A percentile compares a stretch with the other conserved stretches of the same genome.
These are phyloP conservation scores for Oncorhynchus gorbuscha DNA, from an alignment of 2,113 vertebrate species.

Conservation along the genomic window DNA sequence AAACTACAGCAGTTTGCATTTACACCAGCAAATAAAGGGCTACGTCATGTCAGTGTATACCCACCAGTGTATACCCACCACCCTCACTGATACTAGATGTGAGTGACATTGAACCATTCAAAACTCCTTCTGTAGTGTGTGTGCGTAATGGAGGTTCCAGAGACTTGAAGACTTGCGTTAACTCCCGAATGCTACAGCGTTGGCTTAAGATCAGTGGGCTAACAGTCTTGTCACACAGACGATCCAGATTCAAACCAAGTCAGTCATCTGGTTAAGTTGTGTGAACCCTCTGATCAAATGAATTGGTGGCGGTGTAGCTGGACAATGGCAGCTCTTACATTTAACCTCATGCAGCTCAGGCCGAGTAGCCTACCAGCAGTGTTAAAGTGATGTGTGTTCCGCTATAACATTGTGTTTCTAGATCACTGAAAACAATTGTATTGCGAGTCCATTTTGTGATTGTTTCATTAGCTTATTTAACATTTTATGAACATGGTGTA, in stretches of 20 bases:
- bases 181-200: too few species aligned
- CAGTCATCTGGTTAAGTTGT: too few species aligned
- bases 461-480: slow-evolving; percentile 5
- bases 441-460: background rate
- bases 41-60: slow-evolving; percentile 28
- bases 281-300: too few species aligned
- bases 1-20: slow-evolving; percentile 30
- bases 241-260: too few species aligned
- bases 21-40: slow-evolving; percentile 67
- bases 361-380: background rate
- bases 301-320: background rate
- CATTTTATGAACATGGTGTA: slow-evolving; percentile 44
- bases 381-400: background rate
- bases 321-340: slow-evolving; percentile 39
- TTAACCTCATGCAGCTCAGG: too few species aligned
- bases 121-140: background rate
- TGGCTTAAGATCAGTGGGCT: too few species aligned
- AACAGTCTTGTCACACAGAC: too few species aligned
- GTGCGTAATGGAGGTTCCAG: background rate
- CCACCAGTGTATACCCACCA: background rate
- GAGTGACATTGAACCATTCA: background rate
- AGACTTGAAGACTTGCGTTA: too few species aligned
- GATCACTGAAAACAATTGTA: background rate
- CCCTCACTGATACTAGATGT: background rate
- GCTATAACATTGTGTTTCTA: background rate